A percentile compares a stretch with the other conserved stretches of the same genome.
phyloP scores from a whole-genome alignment of 2,113 vertebrate genomes.

The Cichladusa arquata region DNA sequence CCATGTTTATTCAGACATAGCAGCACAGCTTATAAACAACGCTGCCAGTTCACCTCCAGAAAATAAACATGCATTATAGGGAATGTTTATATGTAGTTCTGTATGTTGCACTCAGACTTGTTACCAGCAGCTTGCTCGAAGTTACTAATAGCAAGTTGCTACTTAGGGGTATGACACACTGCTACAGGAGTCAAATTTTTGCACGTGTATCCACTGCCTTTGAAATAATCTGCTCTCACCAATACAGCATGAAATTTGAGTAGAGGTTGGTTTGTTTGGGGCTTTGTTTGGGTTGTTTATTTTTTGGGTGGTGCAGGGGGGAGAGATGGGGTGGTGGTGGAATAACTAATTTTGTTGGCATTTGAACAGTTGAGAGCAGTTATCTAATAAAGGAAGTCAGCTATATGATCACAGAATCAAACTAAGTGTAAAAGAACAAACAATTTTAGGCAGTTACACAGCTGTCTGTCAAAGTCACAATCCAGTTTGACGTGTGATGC shows the following conservation, averaged over 20 bases:
- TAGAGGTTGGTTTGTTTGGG: not conserved
- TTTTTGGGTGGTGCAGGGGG: too few relatives aligned
- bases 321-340: fast-evolving
- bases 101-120: not conserved
- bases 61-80: not conserved
- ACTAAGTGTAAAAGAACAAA: not conserved
- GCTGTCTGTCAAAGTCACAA: not conserved
- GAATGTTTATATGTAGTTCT: not conserved
- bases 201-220: not conserved
- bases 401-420: not conserved
- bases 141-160: not conserved
- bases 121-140: not conserved
- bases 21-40: not conserved
- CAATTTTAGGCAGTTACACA: not conserved
- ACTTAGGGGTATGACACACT: not conserved
- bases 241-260: not conserved
- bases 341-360: not conserved
- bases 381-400: not conserved
- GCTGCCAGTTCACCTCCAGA: not conserved
- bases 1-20: not conserved
- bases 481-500: not conserved
- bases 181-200: not conserved
- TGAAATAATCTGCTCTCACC: not conserved
- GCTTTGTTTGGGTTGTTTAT: not conserved
- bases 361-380: not conserved